These are phyloP conservation scores for Morone chrysops DNA, from an alignment of 2,113 vertebrate genomes.

Conservation along the genomic window DNA sequence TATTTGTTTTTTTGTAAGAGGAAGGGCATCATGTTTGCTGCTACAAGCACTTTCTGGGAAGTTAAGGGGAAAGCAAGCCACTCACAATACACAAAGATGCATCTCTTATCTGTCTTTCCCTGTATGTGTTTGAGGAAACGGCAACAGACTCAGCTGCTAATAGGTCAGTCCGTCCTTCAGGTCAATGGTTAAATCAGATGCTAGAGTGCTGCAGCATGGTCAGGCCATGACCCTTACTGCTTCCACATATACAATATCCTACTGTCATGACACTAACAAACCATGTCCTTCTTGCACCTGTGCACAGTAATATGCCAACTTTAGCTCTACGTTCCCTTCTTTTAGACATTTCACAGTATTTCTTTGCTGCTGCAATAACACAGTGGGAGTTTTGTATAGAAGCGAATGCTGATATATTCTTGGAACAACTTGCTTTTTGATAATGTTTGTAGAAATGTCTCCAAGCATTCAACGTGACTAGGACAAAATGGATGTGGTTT, in stretches of 20 bases:
- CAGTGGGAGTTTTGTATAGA: slow-evolving; percentile 49
- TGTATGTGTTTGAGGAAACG: slow-evolving; percentile 3
- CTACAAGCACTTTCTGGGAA: slow-evolving; percentile 34
- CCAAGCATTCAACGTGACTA: slow-evolving; percentile 30
- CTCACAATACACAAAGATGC: slow-evolving; percentile 6
- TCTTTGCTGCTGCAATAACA: slow-evolving; percentile 55
- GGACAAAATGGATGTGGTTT: slow-evolving; percentile 72
- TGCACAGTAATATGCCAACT: slow-evolving; percentile 12
- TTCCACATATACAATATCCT: slow-evolving; percentile 1
- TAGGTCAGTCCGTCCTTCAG: background rate
- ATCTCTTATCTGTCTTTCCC: background rate
- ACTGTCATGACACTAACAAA: slow-evolving; percentile 40
- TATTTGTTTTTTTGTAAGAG: slow-evolving; percentile 3
- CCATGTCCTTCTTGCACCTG: slow-evolving; percentile 24
- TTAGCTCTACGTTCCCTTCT: slow-evolving; percentile 21
- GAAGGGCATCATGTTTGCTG: slow-evolving; percentile 27
- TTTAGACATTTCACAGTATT: slow-evolving; percentile 40
- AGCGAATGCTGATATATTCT: slow-evolving; percentile 43
- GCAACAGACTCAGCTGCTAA: background rate
- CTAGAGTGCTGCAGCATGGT: background rate
- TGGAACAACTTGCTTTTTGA: slow-evolving; percentile 53
- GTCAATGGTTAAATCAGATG: slow-evolving; percentile 42
- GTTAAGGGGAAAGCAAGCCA: slow-evolving; percentile 1
- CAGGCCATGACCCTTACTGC: background rate
- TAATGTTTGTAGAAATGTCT: slow-evolving; percentile 60